These are phyloP conservation scores for Ophonus ardosiacus DNA, from an alignment of 2,888 invertebrate genomes.

Conservation along the genomic window DNA sequence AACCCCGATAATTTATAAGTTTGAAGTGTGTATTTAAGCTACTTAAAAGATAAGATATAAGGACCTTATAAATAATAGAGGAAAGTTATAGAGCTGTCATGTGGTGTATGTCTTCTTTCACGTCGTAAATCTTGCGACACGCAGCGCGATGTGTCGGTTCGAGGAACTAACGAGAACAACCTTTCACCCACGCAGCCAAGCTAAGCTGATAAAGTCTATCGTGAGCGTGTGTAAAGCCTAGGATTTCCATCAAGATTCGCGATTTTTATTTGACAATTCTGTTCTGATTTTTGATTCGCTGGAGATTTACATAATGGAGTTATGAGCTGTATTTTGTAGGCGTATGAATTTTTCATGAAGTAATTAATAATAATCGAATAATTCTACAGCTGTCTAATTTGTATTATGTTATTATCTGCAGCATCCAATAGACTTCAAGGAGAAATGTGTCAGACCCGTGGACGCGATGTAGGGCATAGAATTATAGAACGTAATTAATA, in stretches of 20 bases:
- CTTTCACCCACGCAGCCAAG: constrained; percentile 40
- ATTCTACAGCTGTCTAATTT: background rate
- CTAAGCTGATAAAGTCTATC: constrained; percentile 46
- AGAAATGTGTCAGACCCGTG: too few species aligned
- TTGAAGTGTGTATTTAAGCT: background rate
- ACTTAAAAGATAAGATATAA: constrained; percentile 14
- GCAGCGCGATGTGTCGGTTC: background rate
- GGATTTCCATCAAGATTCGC: constrained; percentile 20
- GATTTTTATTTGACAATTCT: constrained; percentile 44
- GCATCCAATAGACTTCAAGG: background rate
- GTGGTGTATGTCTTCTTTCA: constrained; percentile 29
- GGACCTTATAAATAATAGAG: constrained; percentile 39
- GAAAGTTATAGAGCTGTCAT: constrained; percentile 19
- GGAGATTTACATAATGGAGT: constrained; percentile 38
- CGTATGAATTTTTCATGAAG: constrained; percentile 1
- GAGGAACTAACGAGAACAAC: constrained; percentile 37
- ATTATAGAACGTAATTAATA: too few species aligned
- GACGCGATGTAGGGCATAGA: too few species aligned
- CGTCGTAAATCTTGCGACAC: constrained; percentile 7
- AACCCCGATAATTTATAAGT: too few species aligned
- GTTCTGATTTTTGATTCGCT: constrained; percentile 17
- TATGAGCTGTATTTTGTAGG: background rate
- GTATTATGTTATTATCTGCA: background rate
- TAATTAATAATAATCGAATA: constrained; percentile 18
- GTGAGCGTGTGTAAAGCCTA: constrained; percentile 40